A percentile compares a stretch with the other conserved stretches of the same genome.
Conservation (phyloP, 2,888 invertebrate genomes). For the Leptopilina syphax region DNA sequence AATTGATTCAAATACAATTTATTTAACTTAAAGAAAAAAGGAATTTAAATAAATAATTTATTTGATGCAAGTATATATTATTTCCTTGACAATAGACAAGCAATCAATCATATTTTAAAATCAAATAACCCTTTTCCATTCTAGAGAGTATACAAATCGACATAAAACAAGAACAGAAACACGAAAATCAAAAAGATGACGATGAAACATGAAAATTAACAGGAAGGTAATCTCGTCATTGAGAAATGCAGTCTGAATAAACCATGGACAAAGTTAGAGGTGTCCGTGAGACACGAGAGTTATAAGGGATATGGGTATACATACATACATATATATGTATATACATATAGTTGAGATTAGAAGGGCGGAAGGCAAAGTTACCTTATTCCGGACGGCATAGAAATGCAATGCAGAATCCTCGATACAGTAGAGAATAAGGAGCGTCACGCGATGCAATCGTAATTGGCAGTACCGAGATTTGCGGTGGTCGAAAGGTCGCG, state of each 20-base stretch:
- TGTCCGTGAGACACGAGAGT: slow-evolving; percentile 8
- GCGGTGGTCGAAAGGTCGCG: slow-evolving; percentile 57
- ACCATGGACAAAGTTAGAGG: slow-evolving; percentile 11
- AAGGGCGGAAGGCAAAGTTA: slow-evolving; percentile 21
- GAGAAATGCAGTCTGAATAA: not conserved
- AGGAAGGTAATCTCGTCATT: no score
- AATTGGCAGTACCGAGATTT: slow-evolving; percentile 57
- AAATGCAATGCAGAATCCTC: slow-evolving; percentile 29
- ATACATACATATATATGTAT: not conserved
- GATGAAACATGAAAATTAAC: no score
- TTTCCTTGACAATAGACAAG: no score
- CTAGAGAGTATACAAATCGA: no score
- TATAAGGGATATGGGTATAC: not conserved
- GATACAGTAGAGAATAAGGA: slow-evolving; percentile 16
- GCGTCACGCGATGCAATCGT: slow-evolving; percentile 49
- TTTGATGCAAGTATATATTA: no score
- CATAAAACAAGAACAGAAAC: no score
- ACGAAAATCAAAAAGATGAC: no score
- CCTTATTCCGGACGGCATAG: slow-evolving; percentile 28
- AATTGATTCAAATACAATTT: no score
- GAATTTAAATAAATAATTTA: no score
- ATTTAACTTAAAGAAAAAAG: no score
- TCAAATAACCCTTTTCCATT: no score
- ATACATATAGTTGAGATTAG: slow-evolving; percentile 14
- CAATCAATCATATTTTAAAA: no score